phyloP scores from a whole-genome alignment of 1,140 invertebrate species.

The Macrocentrus cingulum region DNA sequence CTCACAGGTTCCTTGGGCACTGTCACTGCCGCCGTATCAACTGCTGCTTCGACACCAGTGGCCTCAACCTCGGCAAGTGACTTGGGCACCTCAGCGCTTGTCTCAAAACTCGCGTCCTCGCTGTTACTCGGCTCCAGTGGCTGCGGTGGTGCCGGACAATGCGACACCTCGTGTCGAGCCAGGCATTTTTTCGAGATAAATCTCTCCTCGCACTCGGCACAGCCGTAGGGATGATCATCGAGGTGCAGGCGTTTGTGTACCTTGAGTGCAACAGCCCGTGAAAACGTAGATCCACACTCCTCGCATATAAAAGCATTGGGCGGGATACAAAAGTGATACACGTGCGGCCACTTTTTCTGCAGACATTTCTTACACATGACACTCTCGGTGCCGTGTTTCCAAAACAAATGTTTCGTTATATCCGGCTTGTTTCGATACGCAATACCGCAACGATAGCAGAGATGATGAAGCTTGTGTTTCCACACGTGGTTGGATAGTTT shows the following conservation, averaged over 20 bases:
- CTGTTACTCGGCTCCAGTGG: background rate
- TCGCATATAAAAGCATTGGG: slow-evolving; percentile 76
- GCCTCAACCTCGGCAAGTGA: background rate
- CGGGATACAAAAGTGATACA: slow-evolving; percentile 86
- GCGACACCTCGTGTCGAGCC: slow-evolving; percentile 68
- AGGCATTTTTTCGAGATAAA: slow-evolving; percentile 82
- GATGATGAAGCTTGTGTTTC: slow-evolving; percentile 84
- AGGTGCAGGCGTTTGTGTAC: slow-evolving; percentile 80
- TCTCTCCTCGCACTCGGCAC: slow-evolving; percentile 71
- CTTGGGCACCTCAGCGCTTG: no score
- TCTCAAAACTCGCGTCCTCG: slow-evolving; percentile 3
- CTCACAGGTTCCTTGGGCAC: slow-evolving; percentile 38
- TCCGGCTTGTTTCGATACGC: slow-evolving; percentile 83
- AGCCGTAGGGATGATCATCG: slow-evolving; percentile 70
- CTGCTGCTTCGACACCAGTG: background rate
- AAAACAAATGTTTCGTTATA: slow-evolving; percentile 84
- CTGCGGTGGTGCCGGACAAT: slow-evolving; percentile 45
- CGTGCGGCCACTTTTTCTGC: slow-evolving; percentile 86
- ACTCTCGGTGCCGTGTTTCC: slow-evolving; percentile 89
- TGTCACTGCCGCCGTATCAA: slow-evolving; percentile 28
- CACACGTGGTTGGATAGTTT: slow-evolving; percentile 81
- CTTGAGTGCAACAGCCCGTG: slow-evolving; percentile 74
- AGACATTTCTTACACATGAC: slow-evolving; percentile 80
- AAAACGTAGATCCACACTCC: slow-evolving; percentile 74
- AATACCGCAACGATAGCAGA: slow-evolving; percentile 83